Evolutionary conservation across 2,888 invertebrate genomes (phyloP).

Genomic region (Tenthredo distinguenda): DNA sequence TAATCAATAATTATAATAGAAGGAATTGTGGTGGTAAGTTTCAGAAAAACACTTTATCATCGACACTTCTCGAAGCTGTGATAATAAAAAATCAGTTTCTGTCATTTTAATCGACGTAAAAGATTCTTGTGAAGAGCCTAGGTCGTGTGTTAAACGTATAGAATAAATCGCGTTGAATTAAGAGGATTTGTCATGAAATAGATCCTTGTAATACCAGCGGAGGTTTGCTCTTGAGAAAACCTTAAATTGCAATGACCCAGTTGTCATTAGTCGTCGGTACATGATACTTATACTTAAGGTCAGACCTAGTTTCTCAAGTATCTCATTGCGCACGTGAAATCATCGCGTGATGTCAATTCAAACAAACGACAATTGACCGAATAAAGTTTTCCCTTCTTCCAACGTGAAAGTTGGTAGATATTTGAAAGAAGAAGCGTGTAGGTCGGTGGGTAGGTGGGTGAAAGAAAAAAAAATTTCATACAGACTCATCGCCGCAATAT

Average conservation of each 20-base stretch:
- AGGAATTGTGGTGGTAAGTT: neutral
- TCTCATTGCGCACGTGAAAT: conserved; percentile 46
- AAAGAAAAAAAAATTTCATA: conserved; percentile 5
- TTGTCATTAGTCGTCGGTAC: conserved; percentile 40
- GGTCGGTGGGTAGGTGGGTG: neutral
- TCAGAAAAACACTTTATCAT: neutral
- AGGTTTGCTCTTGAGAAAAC: conserved; percentile 32
- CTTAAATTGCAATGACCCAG: conserved; percentile 47
- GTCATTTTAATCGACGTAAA: neutral
- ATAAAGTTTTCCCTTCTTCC: conserved; percentile 26
- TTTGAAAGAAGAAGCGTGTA: neutral
- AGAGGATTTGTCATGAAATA: conserved; percentile 24
- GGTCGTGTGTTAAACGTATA: neutral
- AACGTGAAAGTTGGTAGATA: conserved; percentile 27
- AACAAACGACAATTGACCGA: conserved; percentile 20
- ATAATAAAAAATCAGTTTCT: neutral
- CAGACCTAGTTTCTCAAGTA: conserved; percentile 50
- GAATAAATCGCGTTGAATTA: neutral
- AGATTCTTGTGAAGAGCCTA: neutral
- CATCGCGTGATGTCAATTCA: conserved; percentile 37
- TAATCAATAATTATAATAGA: neutral
- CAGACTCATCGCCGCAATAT: conserved; percentile 20
- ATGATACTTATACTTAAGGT: conserved; percentile 46
- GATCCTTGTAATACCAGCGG: conserved; percentile 29
- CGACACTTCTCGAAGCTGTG: neutral